These are phyloP conservation scores for Aplodontia rufa DNA, from an alignment of 2,113 vertebrate genomes.

Conservation along the genomic window DNA sequence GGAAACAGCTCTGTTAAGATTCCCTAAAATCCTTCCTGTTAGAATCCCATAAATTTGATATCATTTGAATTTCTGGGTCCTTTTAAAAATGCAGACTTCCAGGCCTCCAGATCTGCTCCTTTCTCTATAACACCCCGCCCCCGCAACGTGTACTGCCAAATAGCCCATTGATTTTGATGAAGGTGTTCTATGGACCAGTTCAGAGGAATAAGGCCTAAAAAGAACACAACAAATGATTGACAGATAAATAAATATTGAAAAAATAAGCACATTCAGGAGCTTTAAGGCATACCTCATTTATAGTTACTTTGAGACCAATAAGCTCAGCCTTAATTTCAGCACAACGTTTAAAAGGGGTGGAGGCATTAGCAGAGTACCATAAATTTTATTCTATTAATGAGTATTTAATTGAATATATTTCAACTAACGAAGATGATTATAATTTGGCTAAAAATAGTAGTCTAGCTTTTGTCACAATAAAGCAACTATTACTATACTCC, in stretches of 20 bases:
- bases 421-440: slow-evolving; percentile 56
- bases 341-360: not conserved
- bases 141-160: not conserved
- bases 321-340: slow-evolving; percentile 30
- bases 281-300: not conserved
- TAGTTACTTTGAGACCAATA: slow-evolving; percentile 17
- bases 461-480: slow-evolving; percentile 51
- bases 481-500: slow-evolving; percentile 14
- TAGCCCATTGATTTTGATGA: not conserved
- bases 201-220: not conserved
- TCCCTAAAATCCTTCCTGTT: not conserved
- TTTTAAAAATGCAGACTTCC: slow-evolving; percentile 15
- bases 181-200: not conserved
- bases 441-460: slow-evolving; percentile 58
- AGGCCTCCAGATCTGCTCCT: not conserved
- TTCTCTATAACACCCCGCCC: not conserved
- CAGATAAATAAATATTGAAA: not conserved
- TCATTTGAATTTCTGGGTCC: not conserved
- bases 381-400: slow-evolving; percentile 45
- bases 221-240: not conserved
- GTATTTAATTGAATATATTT: slow-evolving; percentile 47
- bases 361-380: not conserved
- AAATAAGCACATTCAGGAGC: not conserved
- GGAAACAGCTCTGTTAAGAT: not conserved
- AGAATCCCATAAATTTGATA: not conserved